These are phyloP conservation scores for Tinamus major DNA, from an alignment of 2,797 vertebrate genomes.

Conservation along the genomic window DNA sequence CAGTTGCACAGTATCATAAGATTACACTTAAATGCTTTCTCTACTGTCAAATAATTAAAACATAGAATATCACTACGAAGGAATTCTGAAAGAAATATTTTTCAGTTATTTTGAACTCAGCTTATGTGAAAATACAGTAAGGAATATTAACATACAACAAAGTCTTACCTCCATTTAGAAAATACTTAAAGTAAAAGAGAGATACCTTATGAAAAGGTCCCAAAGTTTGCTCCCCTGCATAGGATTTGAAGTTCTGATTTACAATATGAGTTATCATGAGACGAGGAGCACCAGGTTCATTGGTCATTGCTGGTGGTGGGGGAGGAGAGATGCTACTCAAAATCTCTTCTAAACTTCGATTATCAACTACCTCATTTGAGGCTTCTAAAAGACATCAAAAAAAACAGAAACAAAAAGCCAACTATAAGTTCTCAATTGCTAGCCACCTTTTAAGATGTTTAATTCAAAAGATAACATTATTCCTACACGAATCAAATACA, in stretches of 20 bases:
- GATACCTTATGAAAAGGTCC: constrained; percentile 99
- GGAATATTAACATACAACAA: neutral
- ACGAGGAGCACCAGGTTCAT: constrained; percentile 96
- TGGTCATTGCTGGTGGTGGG: constrained; percentile 97
- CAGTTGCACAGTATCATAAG: neutral
- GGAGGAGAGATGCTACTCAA: constrained; percentile 95
- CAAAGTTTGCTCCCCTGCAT: constrained; percentile 92
- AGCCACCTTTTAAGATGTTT: constrained; percentile 10
- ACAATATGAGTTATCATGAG: constrained; percentile 99
- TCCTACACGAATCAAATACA: neutral
- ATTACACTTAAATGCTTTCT: constrained; percentile 11
- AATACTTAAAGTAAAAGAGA: constrained; percentile 20
- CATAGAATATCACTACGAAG: neutral
- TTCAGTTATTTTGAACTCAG: constrained; percentile 1
- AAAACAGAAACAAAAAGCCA: constrained; percentile 17
- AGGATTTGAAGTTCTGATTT: constrained; percentile 99
- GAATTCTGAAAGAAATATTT: neutral
- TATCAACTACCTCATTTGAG: constrained; percentile 85
- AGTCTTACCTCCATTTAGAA: constrained; percentile 3
- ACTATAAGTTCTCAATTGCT: constrained; percentile 18
- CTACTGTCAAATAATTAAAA: neutral
- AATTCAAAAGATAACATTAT: neutral
- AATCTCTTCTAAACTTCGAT: constrained; percentile 97
- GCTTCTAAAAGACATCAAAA: constrained; percentile 73
- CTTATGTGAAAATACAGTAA: constrained; percentile 15